phyloP scores from a whole-genome alignment of 2,888 invertebrate genomes.

The Lasius platythorax region DNA sequence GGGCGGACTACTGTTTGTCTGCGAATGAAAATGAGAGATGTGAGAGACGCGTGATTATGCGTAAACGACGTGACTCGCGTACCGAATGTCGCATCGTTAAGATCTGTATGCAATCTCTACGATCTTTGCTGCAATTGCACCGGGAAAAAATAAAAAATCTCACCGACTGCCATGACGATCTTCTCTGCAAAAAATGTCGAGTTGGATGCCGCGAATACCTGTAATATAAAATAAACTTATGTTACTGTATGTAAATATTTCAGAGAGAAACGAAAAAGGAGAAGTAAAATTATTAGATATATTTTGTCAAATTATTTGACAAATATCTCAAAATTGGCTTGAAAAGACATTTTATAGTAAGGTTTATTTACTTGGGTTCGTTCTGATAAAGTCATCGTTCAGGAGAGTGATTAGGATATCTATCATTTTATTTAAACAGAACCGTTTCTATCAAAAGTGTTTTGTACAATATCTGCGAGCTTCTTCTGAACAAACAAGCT shows the following conservation, averaged over 20 bases:
- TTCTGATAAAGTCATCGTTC: too few species aligned
- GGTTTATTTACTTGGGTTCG: neutral
- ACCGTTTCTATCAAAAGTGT: neutral
- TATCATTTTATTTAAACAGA: neutral
- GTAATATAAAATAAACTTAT: slow-evolving; percentile 4
- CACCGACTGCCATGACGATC: slow-evolving; percentile 80
- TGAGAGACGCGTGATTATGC: slow-evolving; percentile 76
- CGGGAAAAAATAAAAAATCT: slow-evolving; percentile 65
- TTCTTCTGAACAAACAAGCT: neutral
- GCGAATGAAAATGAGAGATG: slow-evolving; percentile 27
- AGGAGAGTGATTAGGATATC: neutral
- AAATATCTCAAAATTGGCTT: neutral
- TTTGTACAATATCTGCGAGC: neutral
- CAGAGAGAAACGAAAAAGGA: neutral
- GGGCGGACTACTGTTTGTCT: slow-evolving; percentile 37
- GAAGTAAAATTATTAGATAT: neutral
- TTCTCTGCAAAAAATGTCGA: slow-evolving; percentile 57
- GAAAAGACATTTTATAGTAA: neutral
- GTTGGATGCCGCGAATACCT: slow-evolving; percentile 13
- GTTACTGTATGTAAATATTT: neutral
- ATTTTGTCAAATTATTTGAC: slow-evolving; percentile 1
- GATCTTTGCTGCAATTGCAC: slow-evolving; percentile 58
- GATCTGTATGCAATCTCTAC: slow-evolving; percentile 61
- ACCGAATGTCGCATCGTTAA: slow-evolving; percentile 56
- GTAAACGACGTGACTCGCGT: slow-evolving; percentile 75